phyloP scores from a whole-genome alignment of 23 tunicate genomes.

The Halocynthia aurantium region DNA sequence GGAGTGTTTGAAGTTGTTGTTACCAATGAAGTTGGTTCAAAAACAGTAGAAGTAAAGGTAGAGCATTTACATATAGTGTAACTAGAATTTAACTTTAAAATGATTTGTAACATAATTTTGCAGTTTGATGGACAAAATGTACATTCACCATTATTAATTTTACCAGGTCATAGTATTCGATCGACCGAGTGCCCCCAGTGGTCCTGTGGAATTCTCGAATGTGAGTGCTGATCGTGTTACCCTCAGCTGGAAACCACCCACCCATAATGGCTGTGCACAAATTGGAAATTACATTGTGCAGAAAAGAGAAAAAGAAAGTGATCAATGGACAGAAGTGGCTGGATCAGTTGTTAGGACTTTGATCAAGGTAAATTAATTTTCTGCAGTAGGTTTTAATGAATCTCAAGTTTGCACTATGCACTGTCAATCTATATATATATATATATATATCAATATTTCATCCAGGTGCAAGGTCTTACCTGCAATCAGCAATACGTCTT shows the following conservation, averaged over 20 bases:
- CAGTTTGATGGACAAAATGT: too few species aligned
- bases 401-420: too few species aligned
- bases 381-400: too few species aligned
- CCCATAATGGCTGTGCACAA: constrained; percentile 82
- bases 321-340: constrained; percentile 90
- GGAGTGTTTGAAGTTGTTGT: constrained; percentile 60
- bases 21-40: constrained; percentile 54
- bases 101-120: too few species aligned
- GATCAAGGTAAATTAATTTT: constrained; percentile 49
- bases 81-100: not conserved
- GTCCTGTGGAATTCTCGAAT: constrained; percentile 71
- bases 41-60: constrained; percentile 59
- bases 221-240: constrained; percentile 71
- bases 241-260: constrained; percentile 82
- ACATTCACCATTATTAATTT: not conserved
- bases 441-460: too few species aligned
- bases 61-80: not conserved
- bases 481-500: constrained; percentile 70
- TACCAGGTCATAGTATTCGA: constrained; percentile 48
- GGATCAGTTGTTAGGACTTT: constrained; percentile 74
- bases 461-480: constrained; percentile 50
- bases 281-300: constrained; percentile 85
- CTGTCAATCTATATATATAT: too few species aligned
- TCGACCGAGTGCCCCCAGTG: constrained; percentile 73
- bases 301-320: constrained; percentile 64